Percentiles rank a stretch among this genome's conserved stretches.
phyloP scores from a whole-genome alignment of 1,140 invertebrate genomes.

The Dendroctonus valens region DNA sequence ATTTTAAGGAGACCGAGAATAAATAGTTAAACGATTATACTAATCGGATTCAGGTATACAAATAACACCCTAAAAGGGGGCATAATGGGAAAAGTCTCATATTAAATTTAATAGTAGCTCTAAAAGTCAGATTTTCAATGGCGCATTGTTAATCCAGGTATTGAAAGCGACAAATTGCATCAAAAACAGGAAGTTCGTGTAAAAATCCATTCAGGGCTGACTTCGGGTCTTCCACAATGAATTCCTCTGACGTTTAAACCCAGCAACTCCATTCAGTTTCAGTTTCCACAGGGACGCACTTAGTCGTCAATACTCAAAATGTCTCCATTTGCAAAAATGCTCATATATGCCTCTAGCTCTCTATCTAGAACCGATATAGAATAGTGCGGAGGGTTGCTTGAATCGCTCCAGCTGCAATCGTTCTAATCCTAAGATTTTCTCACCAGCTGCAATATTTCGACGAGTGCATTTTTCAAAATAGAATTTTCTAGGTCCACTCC shows the following conservation, averaged over 20 bases:
- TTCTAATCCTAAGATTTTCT: too few relatives aligned
- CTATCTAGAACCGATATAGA: too few relatives aligned
- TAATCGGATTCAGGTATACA: slow-evolving; percentile 45
- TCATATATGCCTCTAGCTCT: too few relatives aligned
- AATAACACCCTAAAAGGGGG: slow-evolving; percentile 36
- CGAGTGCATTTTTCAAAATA: too few relatives aligned
- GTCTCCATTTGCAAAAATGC: neutral
- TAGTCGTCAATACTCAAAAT: neutral
- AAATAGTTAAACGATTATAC: slow-evolving; percentile 41
- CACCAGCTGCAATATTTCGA: too few relatives aligned
- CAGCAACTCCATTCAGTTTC: slow-evolving; percentile 41
- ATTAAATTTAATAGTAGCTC: slow-evolving; percentile 48
- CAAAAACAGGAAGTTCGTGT: slow-evolving; percentile 51
- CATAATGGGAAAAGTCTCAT: slow-evolving; percentile 44
- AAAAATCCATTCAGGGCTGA: slow-evolving; percentile 47
- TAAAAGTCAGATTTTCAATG: slow-evolving; percentile 48
- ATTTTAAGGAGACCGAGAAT: slow-evolving; percentile 36
- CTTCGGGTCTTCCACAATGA: slow-evolving; percentile 46
- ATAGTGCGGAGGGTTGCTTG: too few relatives aligned
- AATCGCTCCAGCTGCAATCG: too few relatives aligned
- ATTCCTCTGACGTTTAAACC: slow-evolving; percentile 43
- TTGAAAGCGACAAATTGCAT: slow-evolving; percentile 50
- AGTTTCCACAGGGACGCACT: slow-evolving; percentile 36
- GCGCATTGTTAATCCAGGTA: slow-evolving; percentile 47
- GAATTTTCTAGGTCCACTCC: too few relatives aligned